Conservation (phyloP, 2,797 vertebrate genomes). For the Macrochelys suwanniensis region DNA sequence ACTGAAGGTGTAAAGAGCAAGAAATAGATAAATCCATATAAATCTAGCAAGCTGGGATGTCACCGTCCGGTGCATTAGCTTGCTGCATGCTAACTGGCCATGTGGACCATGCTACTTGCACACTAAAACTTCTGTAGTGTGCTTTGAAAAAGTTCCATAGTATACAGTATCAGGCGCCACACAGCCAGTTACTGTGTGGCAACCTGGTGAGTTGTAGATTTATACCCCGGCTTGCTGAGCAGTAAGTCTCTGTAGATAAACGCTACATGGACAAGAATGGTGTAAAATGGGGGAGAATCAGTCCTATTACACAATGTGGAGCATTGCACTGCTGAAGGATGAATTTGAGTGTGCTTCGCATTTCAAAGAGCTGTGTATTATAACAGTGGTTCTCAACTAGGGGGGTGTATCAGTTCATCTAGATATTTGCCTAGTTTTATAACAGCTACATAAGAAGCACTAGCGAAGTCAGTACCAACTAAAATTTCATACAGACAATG, state of each 20-base stretch:
- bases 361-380: background rate
- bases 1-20: background rate
- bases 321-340: background rate
- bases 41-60: background rate
- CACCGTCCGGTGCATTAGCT: background rate
- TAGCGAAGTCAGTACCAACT: too few relatives aligned
- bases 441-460: too few relatives aligned
- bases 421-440: too few relatives aligned
- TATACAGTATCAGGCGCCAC: background rate
- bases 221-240: background rate
- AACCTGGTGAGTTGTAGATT: background rate
- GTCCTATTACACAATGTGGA: background rate
- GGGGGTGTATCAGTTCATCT: too few relatives aligned
- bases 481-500: too few relatives aligned
- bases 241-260: background rate
- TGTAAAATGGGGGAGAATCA: background rate
- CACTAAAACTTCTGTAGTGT: background rate
- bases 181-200: background rate
- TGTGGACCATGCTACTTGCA: background rate
- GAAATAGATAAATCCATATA: background rate
- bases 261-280: background rate
- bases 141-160: background rate
- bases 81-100: background rate
- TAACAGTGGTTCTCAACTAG: too few relatives aligned
- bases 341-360: background rate